Evolutionary conservation across 2,797 vertebrate species (phyloP).

Genomic region (Crossoptilon crossoptilon): DNA sequence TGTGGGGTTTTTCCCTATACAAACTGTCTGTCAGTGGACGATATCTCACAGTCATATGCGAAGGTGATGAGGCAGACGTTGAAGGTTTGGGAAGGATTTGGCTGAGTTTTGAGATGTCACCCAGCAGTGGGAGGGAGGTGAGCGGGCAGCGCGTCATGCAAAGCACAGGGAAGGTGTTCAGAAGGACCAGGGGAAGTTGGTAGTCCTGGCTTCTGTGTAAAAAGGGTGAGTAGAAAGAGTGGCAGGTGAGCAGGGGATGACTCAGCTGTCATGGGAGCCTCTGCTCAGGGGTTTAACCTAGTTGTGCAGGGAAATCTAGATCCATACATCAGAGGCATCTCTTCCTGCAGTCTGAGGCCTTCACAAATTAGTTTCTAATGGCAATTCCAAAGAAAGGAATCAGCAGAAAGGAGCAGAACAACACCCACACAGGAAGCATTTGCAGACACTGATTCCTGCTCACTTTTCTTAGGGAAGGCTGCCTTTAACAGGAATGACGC

Average conservation of each 20-base stretch:
- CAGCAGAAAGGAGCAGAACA: neutral
- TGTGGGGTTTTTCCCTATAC: neutral
- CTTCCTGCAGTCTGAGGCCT: neutral
- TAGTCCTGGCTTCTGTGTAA: neutral
- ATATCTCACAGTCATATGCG: neutral
- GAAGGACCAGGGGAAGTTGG: neutral
- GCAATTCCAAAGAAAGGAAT: slow-evolving; percentile 15
- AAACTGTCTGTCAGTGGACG: neutral
- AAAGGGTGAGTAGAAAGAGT: neutral
- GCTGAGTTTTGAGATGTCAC: neutral
- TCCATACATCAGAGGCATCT: slow-evolving; percentile 18
- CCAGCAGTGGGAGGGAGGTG: neutral
- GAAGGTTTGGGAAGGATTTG: slow-evolving; percentile 14
- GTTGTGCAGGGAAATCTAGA: slow-evolving; percentile 36
- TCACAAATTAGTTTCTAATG: slow-evolving; percentile 33
- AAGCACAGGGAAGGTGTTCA: neutral
- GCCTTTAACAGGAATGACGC: slow-evolving; percentile 87
- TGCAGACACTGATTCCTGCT: slow-evolving; percentile 42
- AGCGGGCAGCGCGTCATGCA: neutral
- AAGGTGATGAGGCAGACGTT: neutral
- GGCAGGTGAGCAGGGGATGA: neutral
- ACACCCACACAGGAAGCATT: neutral
- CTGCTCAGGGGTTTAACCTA: neutral
- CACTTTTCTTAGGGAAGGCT: slow-evolving; percentile 86
- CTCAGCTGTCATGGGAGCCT: slow-evolving; percentile 23